Percentiles rank a stretch among this genome's conserved stretches.
phyloP scores from a whole-genome alignment of 1,140 invertebrate species.

The Apocrypta bakeri region DNA sequence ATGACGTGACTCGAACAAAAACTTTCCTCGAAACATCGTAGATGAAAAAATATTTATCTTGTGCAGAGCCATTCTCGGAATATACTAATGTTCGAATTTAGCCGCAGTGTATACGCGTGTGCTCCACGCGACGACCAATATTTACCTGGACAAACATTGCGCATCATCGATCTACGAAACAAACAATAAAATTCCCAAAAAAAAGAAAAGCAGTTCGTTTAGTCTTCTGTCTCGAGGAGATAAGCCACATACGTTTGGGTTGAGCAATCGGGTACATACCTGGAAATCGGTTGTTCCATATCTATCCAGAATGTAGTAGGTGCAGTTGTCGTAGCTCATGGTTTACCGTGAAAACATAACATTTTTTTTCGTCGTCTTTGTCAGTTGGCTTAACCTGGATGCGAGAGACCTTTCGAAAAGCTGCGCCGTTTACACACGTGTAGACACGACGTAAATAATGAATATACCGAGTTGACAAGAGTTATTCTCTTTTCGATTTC shows the following conservation, averaged over 20 bases:
- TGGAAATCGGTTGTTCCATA: background rate
- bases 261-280: background rate
- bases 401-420: conserved; percentile 18
- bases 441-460: background rate
- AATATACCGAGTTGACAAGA: background rate
- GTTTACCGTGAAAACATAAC: conserved; percentile 30
- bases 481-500: background rate
- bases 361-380: background rate
- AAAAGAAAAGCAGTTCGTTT: background rate
- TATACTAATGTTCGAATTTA: background rate
- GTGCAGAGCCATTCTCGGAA: background rate
- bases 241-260: background rate
- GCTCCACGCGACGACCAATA: conserved; percentile 33
- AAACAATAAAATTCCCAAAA: conserved; percentile 3
- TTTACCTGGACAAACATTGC: conserved; percentile 14
- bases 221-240: background rate
- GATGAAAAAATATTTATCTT: background rate
- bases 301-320: conserved; percentile 2
- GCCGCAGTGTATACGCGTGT: too few relatives aligned
- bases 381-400: conserved; percentile 43
- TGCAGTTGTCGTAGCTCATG: background rate
- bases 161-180: conserved; percentile 20
- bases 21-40: background rate
- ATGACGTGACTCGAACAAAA: background rate
- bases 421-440: conserved; percentile 5